A percentile compares a stretch with the other conserved stretches of the same genome.
Evolutionary conservation across 2,888 invertebrate genomes (phyloP).

Genomic region (Teleiodes luculella): DNA sequence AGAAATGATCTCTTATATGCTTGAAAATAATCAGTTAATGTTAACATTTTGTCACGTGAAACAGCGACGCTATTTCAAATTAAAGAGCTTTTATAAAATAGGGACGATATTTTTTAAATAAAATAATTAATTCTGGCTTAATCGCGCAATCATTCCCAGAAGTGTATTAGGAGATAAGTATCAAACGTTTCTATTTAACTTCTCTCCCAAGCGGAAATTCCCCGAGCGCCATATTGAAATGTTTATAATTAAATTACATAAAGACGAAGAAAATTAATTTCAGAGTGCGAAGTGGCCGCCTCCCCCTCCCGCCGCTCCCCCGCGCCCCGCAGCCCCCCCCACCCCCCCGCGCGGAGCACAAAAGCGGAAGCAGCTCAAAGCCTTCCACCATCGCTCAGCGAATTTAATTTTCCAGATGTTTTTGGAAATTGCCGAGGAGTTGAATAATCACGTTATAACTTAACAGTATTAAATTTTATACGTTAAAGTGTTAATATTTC

Average conservation of each 20-base stretch:
- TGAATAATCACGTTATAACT: slow-evolving; percentile 79
- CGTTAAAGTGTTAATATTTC: slow-evolving; percentile 79
- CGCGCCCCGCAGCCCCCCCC: slow-evolving; percentile 27
- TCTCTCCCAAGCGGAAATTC: slow-evolving; percentile 72
- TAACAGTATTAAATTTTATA: slow-evolving; percentile 78
- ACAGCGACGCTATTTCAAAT: not conserved
- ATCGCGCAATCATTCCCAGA: slow-evolving; percentile 71
- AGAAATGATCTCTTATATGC: slow-evolving; percentile 6
- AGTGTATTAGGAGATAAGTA: slow-evolving; percentile 77
- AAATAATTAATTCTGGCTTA: slow-evolving; percentile 64
- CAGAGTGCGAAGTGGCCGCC: slow-evolving; percentile 73
- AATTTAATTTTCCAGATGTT: slow-evolving; percentile 77
- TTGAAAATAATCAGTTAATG: slow-evolving; percentile 4
- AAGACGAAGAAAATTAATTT: slow-evolving; percentile 80
- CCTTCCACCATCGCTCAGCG: slow-evolving; percentile 54
- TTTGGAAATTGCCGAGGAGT: slow-evolving; percentile 73
- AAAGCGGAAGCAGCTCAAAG: slow-evolving; percentile 67
- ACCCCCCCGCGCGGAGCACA: slow-evolving; percentile 38
- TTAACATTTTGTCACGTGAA: not conserved
- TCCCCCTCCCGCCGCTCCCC: slow-evolving; percentile 30
- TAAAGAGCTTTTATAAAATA: not conserved
- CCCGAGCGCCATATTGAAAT: slow-evolving; percentile 78
- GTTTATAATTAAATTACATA: slow-evolving; percentile 80
- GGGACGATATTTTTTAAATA: slow-evolving; percentile 34
- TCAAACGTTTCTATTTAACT: slow-evolving; percentile 79